A percentile compares a stretch with the other conserved stretches of the same genome.
Conservation (phyloP, 2,113 vertebrate species). For the Dissostichus mawsoni region DNA sequence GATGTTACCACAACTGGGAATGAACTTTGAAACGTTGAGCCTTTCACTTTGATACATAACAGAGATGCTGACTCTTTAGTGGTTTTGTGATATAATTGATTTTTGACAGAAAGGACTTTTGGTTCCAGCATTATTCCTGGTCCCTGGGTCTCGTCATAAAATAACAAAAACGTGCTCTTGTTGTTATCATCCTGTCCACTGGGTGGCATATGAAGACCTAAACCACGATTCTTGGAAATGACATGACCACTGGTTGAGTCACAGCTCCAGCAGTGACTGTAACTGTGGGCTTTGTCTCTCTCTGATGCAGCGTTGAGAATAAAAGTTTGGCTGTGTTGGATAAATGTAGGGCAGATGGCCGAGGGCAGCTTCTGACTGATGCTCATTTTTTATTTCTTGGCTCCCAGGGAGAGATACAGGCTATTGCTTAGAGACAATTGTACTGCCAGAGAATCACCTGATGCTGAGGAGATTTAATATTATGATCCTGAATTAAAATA, state of each 20-base stretch:
- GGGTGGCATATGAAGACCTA: constrained; percentile 45
- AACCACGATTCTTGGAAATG: not conserved
- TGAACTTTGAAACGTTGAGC: not conserved
- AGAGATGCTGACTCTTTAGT: constrained; percentile 9
- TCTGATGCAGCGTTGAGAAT: not conserved
- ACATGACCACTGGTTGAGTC: constrained; percentile 9
- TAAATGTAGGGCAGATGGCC: not conserved
- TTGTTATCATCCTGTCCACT: constrained; percentile 19
- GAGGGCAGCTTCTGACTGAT: not conserved
- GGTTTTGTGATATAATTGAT: not conserved
- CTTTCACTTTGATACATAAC: not conserved
- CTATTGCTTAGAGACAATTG: not conserved
- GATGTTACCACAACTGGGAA: not conserved
- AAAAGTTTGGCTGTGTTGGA: constrained; percentile 4
- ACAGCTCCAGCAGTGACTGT: not conserved
- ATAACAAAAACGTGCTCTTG: not conserved
- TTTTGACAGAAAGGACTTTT: not conserved
- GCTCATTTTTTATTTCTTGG: not conserved
- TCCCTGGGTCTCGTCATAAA: not conserved
- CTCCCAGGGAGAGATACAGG: not conserved
- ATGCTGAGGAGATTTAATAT: not conserved
- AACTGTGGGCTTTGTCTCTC: not conserved
- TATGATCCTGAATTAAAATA: not conserved
- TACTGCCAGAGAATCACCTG: not conserved
- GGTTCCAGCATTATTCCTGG: not conserved